Evolutionary conservation across 2,888 invertebrate species (phyloP).

Genomic region (Phyllotreta cruciferae): DNA sequence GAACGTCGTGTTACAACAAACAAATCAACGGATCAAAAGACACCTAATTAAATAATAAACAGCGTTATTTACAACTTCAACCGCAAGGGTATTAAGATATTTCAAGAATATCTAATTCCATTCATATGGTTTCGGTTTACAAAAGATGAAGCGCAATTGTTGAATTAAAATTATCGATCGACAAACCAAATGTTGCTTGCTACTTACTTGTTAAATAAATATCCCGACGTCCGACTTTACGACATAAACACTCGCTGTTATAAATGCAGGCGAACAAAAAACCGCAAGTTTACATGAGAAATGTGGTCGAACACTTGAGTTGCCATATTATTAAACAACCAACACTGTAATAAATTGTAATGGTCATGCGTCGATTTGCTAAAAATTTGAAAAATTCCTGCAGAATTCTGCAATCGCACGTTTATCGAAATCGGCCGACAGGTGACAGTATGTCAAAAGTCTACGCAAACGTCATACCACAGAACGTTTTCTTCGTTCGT

Average conservation of each 20-base stretch:
- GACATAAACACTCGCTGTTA: slow-evolving; percentile 38
- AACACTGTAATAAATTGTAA: slow-evolving; percentile 4
- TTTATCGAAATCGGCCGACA: too few species aligned
- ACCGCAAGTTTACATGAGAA: slow-evolving; percentile 44
- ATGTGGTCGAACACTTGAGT: slow-evolving; percentile 41
- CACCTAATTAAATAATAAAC: too few species aligned
- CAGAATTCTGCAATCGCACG: too few species aligned
- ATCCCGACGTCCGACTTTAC: slow-evolving; percentile 34
- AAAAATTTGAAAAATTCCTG: slow-evolving; percentile 8
- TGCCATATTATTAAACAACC: slow-evolving; percentile 46
- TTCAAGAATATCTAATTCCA: slow-evolving; percentile 1
- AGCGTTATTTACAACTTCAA: too few species aligned
- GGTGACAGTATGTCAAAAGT: too few species aligned
- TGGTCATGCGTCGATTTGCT: slow-evolving; percentile 34
- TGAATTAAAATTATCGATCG: slow-evolving; percentile 22
- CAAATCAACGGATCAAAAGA: too few species aligned
- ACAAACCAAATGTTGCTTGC: neutral
- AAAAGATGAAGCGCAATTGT: slow-evolving; percentile 16
- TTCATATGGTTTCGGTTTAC: slow-evolving; percentile 28
- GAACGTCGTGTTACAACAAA: too few species aligned
- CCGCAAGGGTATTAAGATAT: neutral
- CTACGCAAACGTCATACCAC: too few species aligned
- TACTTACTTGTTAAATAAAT: slow-evolving; percentile 32
- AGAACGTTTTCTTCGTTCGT: too few species aligned
- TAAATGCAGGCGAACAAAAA: slow-evolving; percentile 39